phyloP scores from a whole-genome alignment of 2,888 invertebrate genomes.

The Eueremaeus valkanovi region DNA sequence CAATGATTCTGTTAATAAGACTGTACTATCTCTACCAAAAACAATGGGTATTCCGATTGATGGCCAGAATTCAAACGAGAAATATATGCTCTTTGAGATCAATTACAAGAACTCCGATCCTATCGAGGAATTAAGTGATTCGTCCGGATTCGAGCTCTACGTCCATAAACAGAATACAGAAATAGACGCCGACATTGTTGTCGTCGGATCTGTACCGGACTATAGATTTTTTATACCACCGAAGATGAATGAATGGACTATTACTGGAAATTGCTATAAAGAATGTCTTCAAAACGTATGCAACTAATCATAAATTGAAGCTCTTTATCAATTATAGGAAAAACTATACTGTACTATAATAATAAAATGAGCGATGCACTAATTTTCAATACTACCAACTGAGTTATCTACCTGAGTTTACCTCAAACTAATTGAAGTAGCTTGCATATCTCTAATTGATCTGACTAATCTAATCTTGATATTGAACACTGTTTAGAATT shows the following conservation, averaged over 20 bases:
- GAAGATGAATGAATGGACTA: constrained; percentile 7
- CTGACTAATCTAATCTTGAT: too few relatives aligned
- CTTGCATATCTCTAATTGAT: too few relatives aligned
- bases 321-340: too few relatives aligned
- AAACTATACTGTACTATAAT: too few relatives aligned
- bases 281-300: constrained; percentile 17
- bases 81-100: constrained; percentile 12
- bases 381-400: too few relatives aligned
- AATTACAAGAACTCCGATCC: background rate
- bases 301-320: too few relatives aligned
- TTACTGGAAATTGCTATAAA: constrained; percentile 10
- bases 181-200: constrained; percentile 14
- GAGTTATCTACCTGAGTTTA: too few relatives aligned
- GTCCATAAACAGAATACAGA: background rate
- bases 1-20: background rate
- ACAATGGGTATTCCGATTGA: constrained; percentile 13
- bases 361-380: too few relatives aligned
- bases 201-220: constrained; percentile 9
- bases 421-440: too few relatives aligned
- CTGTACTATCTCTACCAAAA: constrained; percentile 8
- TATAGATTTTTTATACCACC: constrained; percentile 19
- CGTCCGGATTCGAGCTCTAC: constrained; percentile 2
- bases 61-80: background rate
- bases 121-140: background rate
- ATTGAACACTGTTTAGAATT: too few relatives aligned